Evolutionary conservation across 2,797 vertebrate genomes (phyloP).

Genomic region (Sorex maritimensis): DNA sequence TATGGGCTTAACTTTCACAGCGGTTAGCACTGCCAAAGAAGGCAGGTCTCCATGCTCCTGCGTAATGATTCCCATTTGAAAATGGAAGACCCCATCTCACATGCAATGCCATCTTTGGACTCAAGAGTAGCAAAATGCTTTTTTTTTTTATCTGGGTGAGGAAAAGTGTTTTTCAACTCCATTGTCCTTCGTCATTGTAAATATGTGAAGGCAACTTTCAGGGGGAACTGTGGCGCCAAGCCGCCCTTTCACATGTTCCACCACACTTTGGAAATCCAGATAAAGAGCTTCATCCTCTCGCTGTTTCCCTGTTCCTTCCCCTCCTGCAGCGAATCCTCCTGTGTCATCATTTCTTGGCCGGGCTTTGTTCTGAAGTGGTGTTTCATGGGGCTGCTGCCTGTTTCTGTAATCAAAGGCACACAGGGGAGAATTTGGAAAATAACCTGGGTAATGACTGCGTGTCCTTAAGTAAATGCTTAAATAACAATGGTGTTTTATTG

Average conservation of each 20-base stretch:
- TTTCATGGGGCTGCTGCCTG: slow-evolving; percentile 34
- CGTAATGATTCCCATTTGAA: slow-evolving; percentile 48
- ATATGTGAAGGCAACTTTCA: slow-evolving; percentile 46
- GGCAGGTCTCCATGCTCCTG: background rate
- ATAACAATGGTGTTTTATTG: slow-evolving; percentile 72
- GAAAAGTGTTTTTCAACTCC: background rate
- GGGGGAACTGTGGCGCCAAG: slow-evolving; percentile 35
- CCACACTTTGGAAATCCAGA: slow-evolving; percentile 55
- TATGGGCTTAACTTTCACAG: background rate
- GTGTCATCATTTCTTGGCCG: slow-evolving; percentile 31
- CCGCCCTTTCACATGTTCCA: slow-evolving; percentile 62
- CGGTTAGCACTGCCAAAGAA: background rate
- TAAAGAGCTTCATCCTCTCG: slow-evolving; percentile 30
- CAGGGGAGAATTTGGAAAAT: slow-evolving; percentile 71
- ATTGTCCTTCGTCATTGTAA: slow-evolving; percentile 42
- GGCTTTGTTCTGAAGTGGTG: slow-evolving; percentile 59
- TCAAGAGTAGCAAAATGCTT: slow-evolving; percentile 58
- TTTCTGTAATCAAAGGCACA: slow-evolving; percentile 20
- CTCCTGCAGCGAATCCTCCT: slow-evolving; percentile 40
- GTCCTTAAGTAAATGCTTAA: slow-evolving; percentile 74
- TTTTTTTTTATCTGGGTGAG: slow-evolving; percentile 71
- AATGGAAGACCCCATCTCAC: background rate
- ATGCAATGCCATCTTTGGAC: slow-evolving; percentile 55
- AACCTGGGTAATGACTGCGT: slow-evolving; percentile 71
- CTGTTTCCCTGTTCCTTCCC: slow-evolving; percentile 43